These are phyloP conservation scores for Ophonus ardosiacus DNA, from an alignment of 2,888 invertebrate species.

Conservation along the genomic window DNA sequence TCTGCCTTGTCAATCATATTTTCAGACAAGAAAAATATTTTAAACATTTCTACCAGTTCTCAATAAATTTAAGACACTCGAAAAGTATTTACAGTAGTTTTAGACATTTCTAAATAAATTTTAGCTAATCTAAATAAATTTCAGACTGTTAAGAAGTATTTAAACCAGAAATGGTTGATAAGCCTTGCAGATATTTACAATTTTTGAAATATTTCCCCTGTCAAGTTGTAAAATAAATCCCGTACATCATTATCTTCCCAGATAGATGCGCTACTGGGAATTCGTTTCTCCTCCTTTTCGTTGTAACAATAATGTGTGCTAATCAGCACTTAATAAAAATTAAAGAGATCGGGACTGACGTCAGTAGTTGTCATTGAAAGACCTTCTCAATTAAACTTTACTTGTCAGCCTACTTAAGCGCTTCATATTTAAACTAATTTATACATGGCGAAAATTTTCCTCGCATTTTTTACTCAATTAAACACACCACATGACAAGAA, in stretches of 20 bases:
- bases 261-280: constrained; percentile 45
- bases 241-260: background rate
- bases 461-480: constrained; percentile 7
- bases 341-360: constrained; percentile 60
- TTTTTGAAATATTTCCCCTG: too few relatives aligned
- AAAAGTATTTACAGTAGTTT: too few relatives aligned
- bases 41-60: too few relatives aligned
- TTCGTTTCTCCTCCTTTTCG: constrained; percentile 12
- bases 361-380: constrained; percentile 57
- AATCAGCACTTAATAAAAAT: constrained; percentile 62
- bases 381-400: constrained; percentile 60
- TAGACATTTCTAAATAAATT: too few relatives aligned
- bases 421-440: constrained; percentile 59
- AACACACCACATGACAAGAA: background rate
- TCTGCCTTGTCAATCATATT: too few relatives aligned
- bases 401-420: constrained; percentile 55
- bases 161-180: too few relatives aligned
- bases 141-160: too few relatives aligned
- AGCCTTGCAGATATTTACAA: too few relatives aligned
- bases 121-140: too few relatives aligned
- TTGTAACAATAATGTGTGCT: constrained; percentile 41
- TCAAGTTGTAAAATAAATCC: too few relatives aligned
- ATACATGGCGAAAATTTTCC: constrained; percentile 42
- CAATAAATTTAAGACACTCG: too few relatives aligned
- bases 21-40: too few relatives aligned